phyloP scores from a whole-genome alignment of 2,113 vertebrate genomes.

The Albula glossodonta region DNA sequence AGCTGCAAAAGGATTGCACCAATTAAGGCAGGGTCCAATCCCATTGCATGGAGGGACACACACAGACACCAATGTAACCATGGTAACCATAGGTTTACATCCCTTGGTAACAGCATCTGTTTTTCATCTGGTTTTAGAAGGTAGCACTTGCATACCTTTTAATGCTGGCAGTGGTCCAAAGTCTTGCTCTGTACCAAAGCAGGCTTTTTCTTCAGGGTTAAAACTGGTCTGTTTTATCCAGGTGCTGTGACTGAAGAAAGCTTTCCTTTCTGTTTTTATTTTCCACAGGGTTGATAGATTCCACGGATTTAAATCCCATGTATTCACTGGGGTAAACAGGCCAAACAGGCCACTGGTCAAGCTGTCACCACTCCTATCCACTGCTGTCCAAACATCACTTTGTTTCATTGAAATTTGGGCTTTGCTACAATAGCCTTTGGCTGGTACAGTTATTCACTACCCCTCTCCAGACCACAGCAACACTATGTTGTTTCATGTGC shows the following conservation, averaged over 20 bases:
- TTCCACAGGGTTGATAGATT: conserved; percentile 6
- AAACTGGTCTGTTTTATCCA: conserved; percentile 35
- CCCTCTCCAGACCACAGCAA: background rate
- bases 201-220: conserved; percentile 33
- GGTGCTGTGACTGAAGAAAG: conserved; percentile 40
- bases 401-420: background rate
- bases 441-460: background rate
- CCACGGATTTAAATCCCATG: background rate
- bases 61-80: conserved; percentile 27
- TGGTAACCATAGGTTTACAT: conserved; percentile 1
- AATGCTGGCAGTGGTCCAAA: conserved; percentile 4
- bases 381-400: background rate
- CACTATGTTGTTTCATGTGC: conserved; percentile 2
- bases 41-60: background rate
- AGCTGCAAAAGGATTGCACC: background rate
- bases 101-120: conserved; percentile 28
- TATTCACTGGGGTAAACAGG: conserved; percentile 29
- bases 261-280: conserved; percentile 13
- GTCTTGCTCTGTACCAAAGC: conserved; percentile 28
- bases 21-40: conserved; percentile 8
- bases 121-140: conserved; percentile 30
- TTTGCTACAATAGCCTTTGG: background rate
- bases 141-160: conserved; percentile 33
- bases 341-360: conserved; percentile 35
- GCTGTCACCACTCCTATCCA: conserved; percentile 16